These are phyloP conservation scores for Drosophila repletoides DNA, from an alignment of 1,140 invertebrate genomes.

Conservation along the genomic window DNA sequence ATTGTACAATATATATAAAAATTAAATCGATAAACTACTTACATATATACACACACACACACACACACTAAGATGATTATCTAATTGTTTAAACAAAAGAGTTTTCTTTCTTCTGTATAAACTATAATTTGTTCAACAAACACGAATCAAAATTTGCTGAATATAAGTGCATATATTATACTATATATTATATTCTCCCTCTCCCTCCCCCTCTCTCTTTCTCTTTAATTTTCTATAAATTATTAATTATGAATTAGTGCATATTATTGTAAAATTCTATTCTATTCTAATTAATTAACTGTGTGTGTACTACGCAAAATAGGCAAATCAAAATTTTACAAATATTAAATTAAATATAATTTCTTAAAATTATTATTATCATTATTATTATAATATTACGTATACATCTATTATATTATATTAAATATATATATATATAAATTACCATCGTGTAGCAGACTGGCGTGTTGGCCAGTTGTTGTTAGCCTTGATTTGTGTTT, in stretches of 20 bases:
- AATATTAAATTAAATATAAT: too few relatives aligned
- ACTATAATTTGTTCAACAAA: conserved; percentile 65
- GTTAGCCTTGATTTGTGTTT: conserved; percentile 78
- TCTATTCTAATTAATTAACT: conserved; percentile 32
- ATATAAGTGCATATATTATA: conserved; percentile 76
- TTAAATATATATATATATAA: conserved; percentile 32
- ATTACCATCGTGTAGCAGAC: conserved; percentile 40
- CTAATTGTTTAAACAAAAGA: conserved; percentile 55
- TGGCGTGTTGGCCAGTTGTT: conserved; percentile 53
- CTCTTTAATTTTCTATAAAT: conserved; percentile 9
- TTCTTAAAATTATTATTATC: conserved; percentile 51
- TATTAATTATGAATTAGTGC: conserved; percentile 49
- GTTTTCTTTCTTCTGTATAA: conserved; percentile 61
- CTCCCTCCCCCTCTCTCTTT: too few relatives aligned
- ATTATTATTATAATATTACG: conserved; percentile 34
- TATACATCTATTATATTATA: conserved; percentile 31
- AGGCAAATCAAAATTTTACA: conserved; percentile 73
- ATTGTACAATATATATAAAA: conserved; percentile 52
- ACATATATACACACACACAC: conserved; percentile 34
- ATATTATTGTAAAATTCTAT: conserved; percentile 52
- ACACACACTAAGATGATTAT: conserved; percentile 56
- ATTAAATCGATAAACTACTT: conserved; percentile 36
- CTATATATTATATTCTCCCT: conserved; percentile 56
- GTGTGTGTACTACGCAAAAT: conserved; percentile 36
- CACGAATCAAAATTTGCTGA: conserved; percentile 78